Percentiles rank a stretch among this genome's conserved stretches.
Conservation (phyloP, 1,140 invertebrate species). For the Brachystomella parvula region DNA sequence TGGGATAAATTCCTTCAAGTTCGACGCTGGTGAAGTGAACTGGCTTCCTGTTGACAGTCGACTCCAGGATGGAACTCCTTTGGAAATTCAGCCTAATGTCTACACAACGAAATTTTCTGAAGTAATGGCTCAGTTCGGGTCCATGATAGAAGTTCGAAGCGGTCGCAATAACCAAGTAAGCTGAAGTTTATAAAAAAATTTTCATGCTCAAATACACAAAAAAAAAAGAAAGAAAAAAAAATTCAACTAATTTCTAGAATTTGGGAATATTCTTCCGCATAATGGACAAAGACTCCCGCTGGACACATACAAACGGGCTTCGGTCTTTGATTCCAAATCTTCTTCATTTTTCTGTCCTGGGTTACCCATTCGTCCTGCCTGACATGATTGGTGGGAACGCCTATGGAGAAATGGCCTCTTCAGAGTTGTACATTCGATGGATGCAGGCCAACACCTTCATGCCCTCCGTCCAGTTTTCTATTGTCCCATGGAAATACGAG, state of each 20-base stretch:
- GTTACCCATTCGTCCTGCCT: conserved; percentile 63
- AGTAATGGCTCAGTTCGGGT: conserved; percentile 55
- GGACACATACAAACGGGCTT: conserved; percentile 68
- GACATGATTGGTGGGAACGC: conserved; percentile 90
- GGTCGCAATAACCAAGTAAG: conserved; percentile 47
- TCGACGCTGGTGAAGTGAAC: conserved; percentile 75
- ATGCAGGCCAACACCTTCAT: conserved; percentile 76
- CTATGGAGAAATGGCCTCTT: conserved; percentile 44
- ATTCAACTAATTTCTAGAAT: conserved; percentile 2
- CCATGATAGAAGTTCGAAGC: conserved; percentile 61
- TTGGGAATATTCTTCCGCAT: conserved; percentile 61
- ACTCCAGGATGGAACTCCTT: conserved; percentile 47
- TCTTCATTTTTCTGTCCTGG: conserved; percentile 45
- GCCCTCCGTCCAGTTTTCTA: conserved; percentile 79
- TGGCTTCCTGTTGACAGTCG: conserved; percentile 50
- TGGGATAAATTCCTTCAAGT: conserved; percentile 80
- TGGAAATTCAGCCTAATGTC: background rate
- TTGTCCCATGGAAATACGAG: conserved; percentile 78
- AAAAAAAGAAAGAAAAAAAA: background rate
- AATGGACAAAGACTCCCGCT: conserved; percentile 73
- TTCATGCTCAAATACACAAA: too few species aligned
- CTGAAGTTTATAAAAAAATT: too few species aligned
- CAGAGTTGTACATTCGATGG: conserved; percentile 85
- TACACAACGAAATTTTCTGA: conserved; percentile 52
- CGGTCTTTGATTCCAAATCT: conserved; percentile 68